Percentiles rank a stretch among this genome's conserved stretches.
phyloP scores from a whole-genome alignment of 2,797 vertebrate genomes.

The Parotocinclus haroldoi region DNA sequence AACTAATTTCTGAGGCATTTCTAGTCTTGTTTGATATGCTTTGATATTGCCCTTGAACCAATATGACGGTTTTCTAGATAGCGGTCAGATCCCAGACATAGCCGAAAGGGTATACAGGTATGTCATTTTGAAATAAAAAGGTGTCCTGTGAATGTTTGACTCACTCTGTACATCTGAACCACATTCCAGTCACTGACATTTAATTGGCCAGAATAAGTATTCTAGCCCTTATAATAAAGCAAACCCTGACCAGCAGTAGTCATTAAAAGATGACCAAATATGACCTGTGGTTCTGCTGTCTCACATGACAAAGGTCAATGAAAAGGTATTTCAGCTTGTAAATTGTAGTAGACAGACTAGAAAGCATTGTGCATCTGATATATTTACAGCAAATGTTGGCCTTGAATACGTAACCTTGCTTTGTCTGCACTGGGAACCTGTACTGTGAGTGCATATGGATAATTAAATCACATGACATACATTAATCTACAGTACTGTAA shows the following conservation, averaged over 20 bases:
- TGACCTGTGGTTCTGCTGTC: conserved; percentile 15
- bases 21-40: too few relatives aligned
- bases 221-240: conserved; percentile 13
- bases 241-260: conserved; percentile 45
- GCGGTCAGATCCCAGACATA: too few relatives aligned
- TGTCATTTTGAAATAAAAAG: too few relatives aligned
- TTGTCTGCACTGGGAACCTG: conserved; percentile 8
- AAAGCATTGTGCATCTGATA: neutral
- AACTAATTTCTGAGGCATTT: too few relatives aligned
- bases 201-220: conserved; percentile 15
- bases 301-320: conserved; percentile 40
- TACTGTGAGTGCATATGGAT: neutral
- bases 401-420: neutral
- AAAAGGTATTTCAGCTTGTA: conserved; percentile 21
- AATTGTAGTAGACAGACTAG: conserved; percentile 23
- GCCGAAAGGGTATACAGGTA: too few relatives aligned
- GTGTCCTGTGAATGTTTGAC: too few relatives aligned
- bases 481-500: neutral
- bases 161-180: neutral
- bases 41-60: too few relatives aligned
- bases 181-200: neutral
- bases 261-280: conserved; percentile 30
- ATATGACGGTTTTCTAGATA: too few relatives aligned
- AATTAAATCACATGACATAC: neutral
- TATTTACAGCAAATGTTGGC: neutral